Evolutionary conservation across 2,113 vertebrate species (phyloP).

Genomic region (Gracilinanus agilis): DNA sequence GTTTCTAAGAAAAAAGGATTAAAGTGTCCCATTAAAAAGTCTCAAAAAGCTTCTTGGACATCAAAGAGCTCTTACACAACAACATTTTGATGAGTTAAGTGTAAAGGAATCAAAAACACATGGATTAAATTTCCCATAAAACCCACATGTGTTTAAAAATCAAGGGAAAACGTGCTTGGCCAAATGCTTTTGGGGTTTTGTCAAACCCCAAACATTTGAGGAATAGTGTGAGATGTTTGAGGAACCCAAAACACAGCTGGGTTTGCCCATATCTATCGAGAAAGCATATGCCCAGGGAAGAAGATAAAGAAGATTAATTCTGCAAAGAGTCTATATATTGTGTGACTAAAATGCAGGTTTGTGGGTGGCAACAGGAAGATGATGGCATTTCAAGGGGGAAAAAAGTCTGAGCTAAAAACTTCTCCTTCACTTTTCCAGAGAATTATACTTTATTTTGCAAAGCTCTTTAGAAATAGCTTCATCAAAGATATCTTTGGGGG

Average conservation of each 20-base stretch:
- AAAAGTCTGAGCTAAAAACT: not conserved
- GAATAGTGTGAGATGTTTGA: slow-evolving; percentile 81
- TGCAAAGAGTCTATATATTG: slow-evolving; percentile 7
- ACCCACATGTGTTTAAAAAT: slow-evolving; percentile 83
- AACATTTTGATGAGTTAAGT: slow-evolving; percentile 84
- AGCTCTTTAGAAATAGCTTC: slow-evolving; percentile 40
- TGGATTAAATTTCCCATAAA: slow-evolving; percentile 84
- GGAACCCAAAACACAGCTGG: slow-evolving; percentile 81
- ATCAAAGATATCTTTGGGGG: slow-evolving; percentile 29
- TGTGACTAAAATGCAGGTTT: slow-evolving; percentile 42
- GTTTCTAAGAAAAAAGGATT: slow-evolving; percentile 82
- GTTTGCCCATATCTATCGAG: slow-evolving; percentile 62
- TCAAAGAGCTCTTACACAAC: slow-evolving; percentile 82
- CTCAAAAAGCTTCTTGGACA: slow-evolving; percentile 78
- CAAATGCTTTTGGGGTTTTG: slow-evolving; percentile 79
- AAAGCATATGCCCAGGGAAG: slow-evolving; percentile 55
- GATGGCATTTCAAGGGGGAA: slow-evolving; percentile 25
- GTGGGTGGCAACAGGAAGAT: slow-evolving; percentile 55
- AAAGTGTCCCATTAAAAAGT: slow-evolving; percentile 72
- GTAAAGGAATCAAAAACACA: slow-evolving; percentile 83
- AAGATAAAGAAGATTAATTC: slow-evolving; percentile 53
- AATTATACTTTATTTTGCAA: slow-evolving; percentile 30
- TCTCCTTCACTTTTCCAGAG: slow-evolving; percentile 36
- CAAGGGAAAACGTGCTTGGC: slow-evolving; percentile 79
- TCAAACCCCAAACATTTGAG: slow-evolving; percentile 82